Base-by-base conservation (phyloP, 2,888 invertebrate genomes). In the Leptarthrus brevirostris region DNA sequence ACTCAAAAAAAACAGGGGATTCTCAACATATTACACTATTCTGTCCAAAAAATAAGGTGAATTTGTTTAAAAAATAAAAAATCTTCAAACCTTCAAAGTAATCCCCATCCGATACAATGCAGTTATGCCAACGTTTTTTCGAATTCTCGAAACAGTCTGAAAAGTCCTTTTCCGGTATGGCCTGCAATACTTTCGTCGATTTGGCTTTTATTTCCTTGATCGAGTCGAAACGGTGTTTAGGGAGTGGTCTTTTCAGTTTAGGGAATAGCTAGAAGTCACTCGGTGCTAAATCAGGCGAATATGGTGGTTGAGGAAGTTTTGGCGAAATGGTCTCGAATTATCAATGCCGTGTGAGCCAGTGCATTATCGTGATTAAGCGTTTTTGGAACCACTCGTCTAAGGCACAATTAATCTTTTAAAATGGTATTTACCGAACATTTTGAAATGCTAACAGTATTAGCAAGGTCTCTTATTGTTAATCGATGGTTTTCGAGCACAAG, bases 221-320 rank as follows among this genome's bases (percentile, higher is more conserved):
- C 18, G 54, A 1, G 2, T 71, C 71, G 47, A 36, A 71, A 54
- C 71, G 54, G 64, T 24, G 1, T 53, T 53, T 36, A 26, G 36
- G 53, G 22, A 64, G 52, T 36, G 52, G 52, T 49, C 53, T 2
- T 34, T 64, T 64, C 34, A 52, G 73, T n/a, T n/a, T n/a, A n/a
- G n/a, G n/a, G n/a, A n/a, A n/a, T n/a, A n/a, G n/a, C n/a, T n/a
- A n/a, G n/a, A 22, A 73, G 52, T 30, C 73, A 64, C 30, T 5
- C 30, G 30, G 30, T 30, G 30, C 47, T 44, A 58, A 58, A 58
- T 58, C 58, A 44, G 47, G 61, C 34, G 49, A 56, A 56, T 40
- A 44, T 30, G 56, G 56, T 8, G 72, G 72, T 30, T 72, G 0
- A 1, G 61, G 61, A 58, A 5, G 40, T 72, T 58, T 72, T 58